phyloP scores from a whole-genome alignment of 1,140 invertebrate genomes.

The Cardiocondyla obscurior region DNA sequence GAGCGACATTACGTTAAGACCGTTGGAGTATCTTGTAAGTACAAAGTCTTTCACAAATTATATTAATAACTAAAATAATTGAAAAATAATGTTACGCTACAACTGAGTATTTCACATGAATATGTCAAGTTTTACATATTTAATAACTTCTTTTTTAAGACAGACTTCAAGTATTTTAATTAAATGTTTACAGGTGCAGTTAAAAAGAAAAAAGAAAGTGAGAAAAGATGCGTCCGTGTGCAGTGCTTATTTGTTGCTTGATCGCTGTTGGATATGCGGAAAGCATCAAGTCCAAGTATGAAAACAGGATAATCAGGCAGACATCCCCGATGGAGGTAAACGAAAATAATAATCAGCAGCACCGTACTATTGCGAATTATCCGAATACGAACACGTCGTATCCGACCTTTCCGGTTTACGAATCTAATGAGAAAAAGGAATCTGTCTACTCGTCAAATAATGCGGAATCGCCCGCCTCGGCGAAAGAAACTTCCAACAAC shows the following conservation, averaged over 20 bases:
- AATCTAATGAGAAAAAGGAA: too few species aligned
- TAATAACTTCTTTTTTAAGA: background rate
- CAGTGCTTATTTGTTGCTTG: slow-evolving; percentile 7
- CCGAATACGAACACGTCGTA: too few species aligned
- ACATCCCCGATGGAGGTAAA: too few species aligned
- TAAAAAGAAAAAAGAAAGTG: background rate
- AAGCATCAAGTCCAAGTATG: background rate
- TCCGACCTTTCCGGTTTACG: too few species aligned
- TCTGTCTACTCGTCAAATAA: too few species aligned
- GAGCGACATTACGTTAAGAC: background rate
- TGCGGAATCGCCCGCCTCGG: too few species aligned
- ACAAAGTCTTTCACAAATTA: background rate
- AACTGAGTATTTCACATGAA: too few species aligned
- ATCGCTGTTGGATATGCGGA: background rate
- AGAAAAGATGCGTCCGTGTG: slow-evolving; percentile 9
- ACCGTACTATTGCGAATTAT: too few species aligned
- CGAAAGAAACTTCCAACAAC: too few species aligned
- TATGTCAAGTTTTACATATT: background rate
- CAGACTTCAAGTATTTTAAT: background rate
- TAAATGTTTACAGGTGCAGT: background rate
- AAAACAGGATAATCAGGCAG: background rate
- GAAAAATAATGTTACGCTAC: background rate
- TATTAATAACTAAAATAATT: background rate
- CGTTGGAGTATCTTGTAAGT: background rate
- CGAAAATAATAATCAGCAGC: too few species aligned